phyloP scores from a whole-genome alignment of 2,797 vertebrate genomes.

The Spea hammondii region DNA sequence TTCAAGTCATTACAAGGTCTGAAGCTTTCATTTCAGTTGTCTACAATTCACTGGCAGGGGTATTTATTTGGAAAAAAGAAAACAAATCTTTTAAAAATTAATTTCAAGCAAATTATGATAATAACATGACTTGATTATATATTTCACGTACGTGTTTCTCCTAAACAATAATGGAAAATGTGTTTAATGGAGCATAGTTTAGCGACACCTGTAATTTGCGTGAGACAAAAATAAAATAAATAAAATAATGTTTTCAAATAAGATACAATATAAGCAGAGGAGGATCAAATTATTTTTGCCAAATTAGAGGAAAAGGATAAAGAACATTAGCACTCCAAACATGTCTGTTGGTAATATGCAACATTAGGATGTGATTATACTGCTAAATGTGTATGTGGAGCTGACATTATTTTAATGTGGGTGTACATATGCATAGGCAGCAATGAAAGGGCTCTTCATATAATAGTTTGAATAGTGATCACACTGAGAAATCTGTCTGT shows the following conservation, averaged over 20 bases:
- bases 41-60: background rate
- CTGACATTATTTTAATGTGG: too few species aligned
- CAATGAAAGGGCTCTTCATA: too few species aligned
- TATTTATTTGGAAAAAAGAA: background rate
- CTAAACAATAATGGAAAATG: background rate
- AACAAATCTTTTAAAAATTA: background rate
- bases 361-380: too few species aligned
- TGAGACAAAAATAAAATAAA: background rate
- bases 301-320: background rate
- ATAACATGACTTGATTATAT: constrained; percentile 4
- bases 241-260: constrained; percentile 45
- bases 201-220: constrained; percentile 8
- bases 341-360: background rate
- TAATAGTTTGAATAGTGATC: too few species aligned
- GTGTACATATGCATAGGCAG: too few species aligned
- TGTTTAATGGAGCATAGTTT: constrained; percentile 5
- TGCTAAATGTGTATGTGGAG: too few species aligned
- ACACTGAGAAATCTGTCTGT: too few species aligned
- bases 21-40: constrained; percentile 14
- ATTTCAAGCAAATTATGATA: constrained; percentile 4
- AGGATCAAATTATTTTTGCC: background rate
- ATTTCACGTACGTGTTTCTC: background rate
- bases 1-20: constrained; percentile 1
- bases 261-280: background rate
- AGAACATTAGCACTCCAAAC: background rate